A percentile compares a stretch with the other conserved stretches of the same genome.
These are phyloP conservation scores for Psix sp. DNA, from an alignment of 1,140 invertebrate species.

Conservation along the genomic window DNA sequence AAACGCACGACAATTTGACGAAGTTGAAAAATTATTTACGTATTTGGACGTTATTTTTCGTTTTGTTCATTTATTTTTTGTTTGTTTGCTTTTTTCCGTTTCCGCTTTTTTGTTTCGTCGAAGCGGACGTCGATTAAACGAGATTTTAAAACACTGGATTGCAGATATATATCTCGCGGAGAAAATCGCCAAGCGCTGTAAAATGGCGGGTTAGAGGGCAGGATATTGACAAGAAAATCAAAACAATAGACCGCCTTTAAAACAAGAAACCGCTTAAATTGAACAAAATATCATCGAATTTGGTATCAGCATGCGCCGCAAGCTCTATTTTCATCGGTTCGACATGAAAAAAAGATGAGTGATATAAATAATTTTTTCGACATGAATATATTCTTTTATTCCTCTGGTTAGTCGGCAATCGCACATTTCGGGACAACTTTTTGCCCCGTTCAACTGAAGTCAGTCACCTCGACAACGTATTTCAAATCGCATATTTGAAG, in stretches of 20 bases:
- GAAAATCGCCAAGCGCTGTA: conserved; percentile 65
- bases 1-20: conserved; percentile 25
- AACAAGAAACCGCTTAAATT: conserved; percentile 32
- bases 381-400: conserved; percentile 50
- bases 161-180: conserved; percentile 64
- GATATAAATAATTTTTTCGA: conserved; percentile 41
- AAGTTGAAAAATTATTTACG: conserved; percentile 56
- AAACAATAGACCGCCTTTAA: conserved; percentile 29
- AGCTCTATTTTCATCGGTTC: conserved; percentile 11
- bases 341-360: conserved; percentile 6
- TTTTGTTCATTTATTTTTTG: conserved; percentile 50
- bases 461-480: conserved; percentile 51
- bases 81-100: conserved; percentile 7
- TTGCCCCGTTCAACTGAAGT: conserved; percentile 39
- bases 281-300: conserved; percentile 27
- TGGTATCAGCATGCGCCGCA: too few relatives aligned
- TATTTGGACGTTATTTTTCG: conserved; percentile 45
- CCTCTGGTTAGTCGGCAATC: conserved; percentile 25
- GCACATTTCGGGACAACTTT: conserved; percentile 45
- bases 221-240: conserved; percentile 50
- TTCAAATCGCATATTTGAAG: conserved; percentile 53
- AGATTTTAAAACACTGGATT: conserved; percentile 67
- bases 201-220: conserved; percentile 53
- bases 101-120: conserved; percentile 49
- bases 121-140: conserved; percentile 70